phyloP scores from a whole-genome alignment of 2,797 vertebrate genomes.

The Gambusia yucatana region DNA sequence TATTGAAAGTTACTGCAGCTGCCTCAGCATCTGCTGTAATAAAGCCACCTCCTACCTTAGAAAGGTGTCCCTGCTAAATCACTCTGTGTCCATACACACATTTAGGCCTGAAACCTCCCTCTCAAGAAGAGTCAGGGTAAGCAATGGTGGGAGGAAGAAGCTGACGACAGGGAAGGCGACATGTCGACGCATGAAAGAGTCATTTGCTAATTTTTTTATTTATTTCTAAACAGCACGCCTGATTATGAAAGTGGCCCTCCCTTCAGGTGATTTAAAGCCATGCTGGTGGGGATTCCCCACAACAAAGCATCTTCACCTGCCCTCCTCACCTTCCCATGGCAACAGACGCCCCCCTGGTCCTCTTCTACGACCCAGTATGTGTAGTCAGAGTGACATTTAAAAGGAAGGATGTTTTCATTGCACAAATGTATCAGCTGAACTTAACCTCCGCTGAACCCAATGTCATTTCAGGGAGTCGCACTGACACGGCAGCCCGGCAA shows the following conservation, averaged over 20 bases:
- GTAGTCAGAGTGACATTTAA: constrained; percentile 38
- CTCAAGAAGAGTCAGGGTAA: background rate
- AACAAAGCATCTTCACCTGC: constrained; percentile 32
- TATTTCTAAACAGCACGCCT: constrained; percentile 1
- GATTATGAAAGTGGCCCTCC: constrained; percentile 2
- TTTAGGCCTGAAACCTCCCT: background rate
- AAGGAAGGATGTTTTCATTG: constrained; percentile 24
- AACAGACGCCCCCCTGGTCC: constrained; percentile 2
- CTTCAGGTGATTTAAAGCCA: constrained; percentile 28
- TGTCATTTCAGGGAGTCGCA: constrained; percentile 34
- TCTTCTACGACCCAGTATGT: background rate
- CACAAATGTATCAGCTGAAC: constrained; percentile 33
- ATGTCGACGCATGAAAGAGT: constrained; percentile 1
- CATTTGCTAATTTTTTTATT: background rate
- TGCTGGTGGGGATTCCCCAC: constrained; percentile 33
- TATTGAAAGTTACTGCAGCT: constrained; percentile 4
- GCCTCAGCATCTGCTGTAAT: background rate
- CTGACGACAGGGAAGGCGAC: background rate
- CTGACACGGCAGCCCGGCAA: constrained; percentile 31
- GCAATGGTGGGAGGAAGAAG: background rate
- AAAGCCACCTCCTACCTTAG: background rate
- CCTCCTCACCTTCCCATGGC: constrained; percentile 11
- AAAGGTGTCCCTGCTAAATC: background rate
- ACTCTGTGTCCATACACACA: background rate
- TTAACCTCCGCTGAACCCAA: constrained; percentile 31